A percentile compares a stretch with the other conserved stretches of the same genome.
phyloP scores from a whole-genome alignment of 92 coral and sea anemone genomes.

The Phenganax marumi region DNA sequence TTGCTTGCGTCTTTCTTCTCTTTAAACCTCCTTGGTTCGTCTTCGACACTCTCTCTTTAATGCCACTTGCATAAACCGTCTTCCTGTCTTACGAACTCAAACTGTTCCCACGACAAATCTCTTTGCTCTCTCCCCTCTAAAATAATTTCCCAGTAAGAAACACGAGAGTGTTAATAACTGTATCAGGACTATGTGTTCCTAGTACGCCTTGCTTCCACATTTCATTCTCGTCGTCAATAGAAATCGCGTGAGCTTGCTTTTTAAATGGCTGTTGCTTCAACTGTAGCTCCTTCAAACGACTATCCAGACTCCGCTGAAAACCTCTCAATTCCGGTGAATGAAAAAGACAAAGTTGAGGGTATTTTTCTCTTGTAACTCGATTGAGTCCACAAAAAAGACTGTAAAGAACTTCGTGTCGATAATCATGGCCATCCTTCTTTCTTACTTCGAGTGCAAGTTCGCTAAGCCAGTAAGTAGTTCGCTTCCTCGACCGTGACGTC shows the following conservation, averaged over 20 bases:
- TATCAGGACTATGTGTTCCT: conserved; percentile 41
- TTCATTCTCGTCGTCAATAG: conserved; percentile 25
- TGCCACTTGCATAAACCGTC: neutral
- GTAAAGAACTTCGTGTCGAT: conserved; percentile 26
- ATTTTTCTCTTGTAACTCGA: conserved; percentile 15
- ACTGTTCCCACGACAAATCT: conserved; percentile 34
- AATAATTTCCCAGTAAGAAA: conserved; percentile 42
- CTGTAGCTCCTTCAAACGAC: too few species aligned
- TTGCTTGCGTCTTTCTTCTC: conserved; percentile 25
- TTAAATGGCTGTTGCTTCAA: neutral
- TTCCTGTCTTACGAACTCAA: conserved; percentile 16
- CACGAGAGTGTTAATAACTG: conserved; percentile 40
- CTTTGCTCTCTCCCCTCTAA: conserved; percentile 44
- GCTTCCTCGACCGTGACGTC: conserved; percentile 24
- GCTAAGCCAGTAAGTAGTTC: conserved; percentile 18
- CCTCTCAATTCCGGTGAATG: conserved; percentile 7
- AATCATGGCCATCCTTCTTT: conserved; percentile 13
- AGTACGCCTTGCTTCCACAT: conserved; percentile 40
- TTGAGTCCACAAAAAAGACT: conserved; percentile 21
- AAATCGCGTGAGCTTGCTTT: conserved; percentile 37
- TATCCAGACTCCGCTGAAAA: neutral
- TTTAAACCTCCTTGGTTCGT: conserved; percentile 54
- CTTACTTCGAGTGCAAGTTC: conserved; percentile 22
- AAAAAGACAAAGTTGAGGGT: conserved; percentile 11
- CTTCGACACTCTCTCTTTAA: conserved; percentile 44